These are phyloP conservation scores for Pseudochromis fuscus DNA, from an alignment of 2,797 vertebrate genomes.

Conservation along the genomic window DNA sequence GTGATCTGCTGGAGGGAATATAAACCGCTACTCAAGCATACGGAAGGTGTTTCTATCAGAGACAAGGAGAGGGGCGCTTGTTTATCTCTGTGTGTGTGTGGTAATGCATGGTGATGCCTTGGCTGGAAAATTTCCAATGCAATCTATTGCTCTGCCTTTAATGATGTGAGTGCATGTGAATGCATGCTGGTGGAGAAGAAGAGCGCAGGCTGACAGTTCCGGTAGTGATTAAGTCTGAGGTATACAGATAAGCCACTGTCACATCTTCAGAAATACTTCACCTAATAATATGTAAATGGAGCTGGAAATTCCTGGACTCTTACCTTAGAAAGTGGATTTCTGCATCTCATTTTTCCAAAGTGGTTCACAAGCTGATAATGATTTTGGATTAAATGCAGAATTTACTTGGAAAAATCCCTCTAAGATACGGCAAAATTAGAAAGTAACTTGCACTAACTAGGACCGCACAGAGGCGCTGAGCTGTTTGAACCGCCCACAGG, in stretches of 20 bases:
- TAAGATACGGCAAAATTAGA: conserved; percentile 8
- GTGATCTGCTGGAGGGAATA: conserved; percentile 53
- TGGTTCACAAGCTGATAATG: conserved; percentile 1
- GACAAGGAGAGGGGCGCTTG: conserved; percentile 24
- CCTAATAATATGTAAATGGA: conserved; percentile 18
- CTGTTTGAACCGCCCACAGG: conserved; percentile 1
- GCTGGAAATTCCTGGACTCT: conserved; percentile 24
- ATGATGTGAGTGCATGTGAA: conserved; percentile 17
- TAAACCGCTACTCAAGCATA: conserved; percentile 52
- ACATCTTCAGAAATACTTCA: conserved; percentile 29
- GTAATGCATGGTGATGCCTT: conserved; percentile 26
- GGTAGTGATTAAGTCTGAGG: conserved; percentile 8
- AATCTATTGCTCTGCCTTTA: conserved; percentile 13
- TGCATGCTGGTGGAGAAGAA: background rate
- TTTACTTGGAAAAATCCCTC: conserved; percentile 12
- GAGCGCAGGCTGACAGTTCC: conserved; percentile 10
- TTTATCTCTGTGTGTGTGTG: conserved; percentile 30
- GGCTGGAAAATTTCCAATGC: conserved; percentile 10
- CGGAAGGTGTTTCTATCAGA: conserved; percentile 38
- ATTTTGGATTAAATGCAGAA: conserved; percentile 22
- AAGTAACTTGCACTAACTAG: conserved; percentile 4
- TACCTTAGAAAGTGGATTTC: conserved; percentile 1
- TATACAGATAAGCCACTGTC: conserved; percentile 26
- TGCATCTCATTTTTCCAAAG: conserved; percentile 11
- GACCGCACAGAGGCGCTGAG: background rate